Conservation (phyloP, 2,888 invertebrate species). For the Lycocerus yunnanus region DNA sequence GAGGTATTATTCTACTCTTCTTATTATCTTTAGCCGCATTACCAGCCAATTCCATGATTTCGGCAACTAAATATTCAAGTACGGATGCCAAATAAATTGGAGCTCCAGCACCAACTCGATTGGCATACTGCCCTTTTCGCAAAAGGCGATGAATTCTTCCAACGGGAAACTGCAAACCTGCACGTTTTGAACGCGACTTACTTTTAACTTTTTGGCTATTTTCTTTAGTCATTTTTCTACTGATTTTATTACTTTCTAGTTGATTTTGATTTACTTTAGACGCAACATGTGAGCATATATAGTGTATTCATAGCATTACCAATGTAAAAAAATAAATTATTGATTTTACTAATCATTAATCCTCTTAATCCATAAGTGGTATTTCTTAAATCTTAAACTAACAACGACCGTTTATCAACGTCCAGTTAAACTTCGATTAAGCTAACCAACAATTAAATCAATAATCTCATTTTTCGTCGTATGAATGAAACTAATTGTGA, state of each 20-base stretch:
- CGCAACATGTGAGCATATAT: background rate
- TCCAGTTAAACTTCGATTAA: too few species aligned
- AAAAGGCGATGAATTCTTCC: conserved; percentile 64
- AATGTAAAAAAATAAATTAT: background rate
- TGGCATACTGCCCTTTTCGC: conserved; percentile 59
- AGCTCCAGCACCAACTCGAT: conserved; percentile 5
- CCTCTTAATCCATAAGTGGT: too few species aligned
- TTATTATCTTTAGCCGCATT: conserved; percentile 12
- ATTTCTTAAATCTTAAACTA: too few species aligned
- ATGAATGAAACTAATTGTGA: too few species aligned
- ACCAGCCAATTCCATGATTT: conserved; percentile 15
- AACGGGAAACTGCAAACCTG: conserved; percentile 65
- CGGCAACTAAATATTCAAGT: conserved; percentile 13
- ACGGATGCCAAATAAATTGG: conserved; percentile 12
- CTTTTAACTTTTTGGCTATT: conserved; percentile 45
- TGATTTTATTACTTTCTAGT: background rate
- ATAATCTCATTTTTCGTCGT: too few species aligned
- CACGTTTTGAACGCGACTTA: conserved; percentile 59
- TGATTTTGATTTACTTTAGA: background rate
- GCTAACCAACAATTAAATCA: too few species aligned
- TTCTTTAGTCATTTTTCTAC: conserved; percentile 15
- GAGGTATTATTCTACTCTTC: conserved; percentile 1
- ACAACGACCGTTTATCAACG: too few species aligned
- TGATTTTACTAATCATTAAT: too few species aligned
- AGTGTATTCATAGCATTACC: background rate